phyloP scores from a whole-genome alignment of 2,797 vertebrate species.

The Enteromius radiatus region DNA sequence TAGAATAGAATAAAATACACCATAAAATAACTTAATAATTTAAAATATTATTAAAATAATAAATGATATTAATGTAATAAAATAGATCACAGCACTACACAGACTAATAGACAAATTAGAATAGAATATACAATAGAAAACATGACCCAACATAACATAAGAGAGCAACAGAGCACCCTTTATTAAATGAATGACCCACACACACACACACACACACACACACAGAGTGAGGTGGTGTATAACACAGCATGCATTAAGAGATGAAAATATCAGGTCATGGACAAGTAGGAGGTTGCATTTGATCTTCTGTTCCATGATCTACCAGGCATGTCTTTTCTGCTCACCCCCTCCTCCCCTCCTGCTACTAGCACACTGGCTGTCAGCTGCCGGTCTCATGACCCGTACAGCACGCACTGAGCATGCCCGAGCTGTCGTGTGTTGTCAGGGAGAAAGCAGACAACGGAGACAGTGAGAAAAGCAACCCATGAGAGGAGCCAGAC shows the following conservation, averaged over 20 bases:
- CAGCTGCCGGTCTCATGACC: constrained; percentile 48
- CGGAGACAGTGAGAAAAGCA: constrained; percentile 46
- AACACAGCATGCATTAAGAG: constrained; percentile 9
- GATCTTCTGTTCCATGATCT: constrained; percentile 40
- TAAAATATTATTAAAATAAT: not conserved
- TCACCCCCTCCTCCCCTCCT: constrained; percentile 23
- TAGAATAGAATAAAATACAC: not conserved
- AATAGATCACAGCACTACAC: not conserved
- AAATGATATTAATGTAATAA: not conserved
- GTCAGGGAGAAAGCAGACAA: constrained; percentile 60
- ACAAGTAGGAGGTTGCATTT: not conserved
- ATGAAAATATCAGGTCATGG: constrained; percentile 5
- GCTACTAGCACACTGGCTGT: constrained; percentile 26
- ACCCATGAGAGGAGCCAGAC: constrained; percentile 9
- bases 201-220: not conserved
- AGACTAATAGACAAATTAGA: not conserved
- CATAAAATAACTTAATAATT: not conserved
- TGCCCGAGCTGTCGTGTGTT: constrained; percentile 54
- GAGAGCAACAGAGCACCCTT: not conserved
- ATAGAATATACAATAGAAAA: not conserved
- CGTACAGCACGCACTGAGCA: constrained; percentile 42
- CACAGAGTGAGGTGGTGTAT: not conserved
- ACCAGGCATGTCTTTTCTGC: constrained; percentile 29
- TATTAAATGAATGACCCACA: not conserved
- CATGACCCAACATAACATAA: not conserved